Conservation (phyloP, 2,113 vertebrate species). For the Hyperopisus bebe region DNA sequence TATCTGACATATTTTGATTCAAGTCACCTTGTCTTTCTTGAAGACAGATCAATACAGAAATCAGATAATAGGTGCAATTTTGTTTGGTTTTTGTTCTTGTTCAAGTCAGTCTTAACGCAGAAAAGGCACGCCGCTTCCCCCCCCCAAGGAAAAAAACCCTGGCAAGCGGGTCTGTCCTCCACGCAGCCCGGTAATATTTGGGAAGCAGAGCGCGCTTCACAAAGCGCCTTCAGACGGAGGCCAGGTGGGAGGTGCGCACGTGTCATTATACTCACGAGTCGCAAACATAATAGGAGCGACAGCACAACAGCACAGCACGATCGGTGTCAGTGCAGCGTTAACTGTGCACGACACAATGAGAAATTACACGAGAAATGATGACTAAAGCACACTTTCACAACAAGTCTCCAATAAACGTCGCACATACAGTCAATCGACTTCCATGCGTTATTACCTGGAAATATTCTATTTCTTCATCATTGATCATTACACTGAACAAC, state of each 20-base stretch:
- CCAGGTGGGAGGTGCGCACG: not conserved
- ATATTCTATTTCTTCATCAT: not conserved
- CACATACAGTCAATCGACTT: not conserved
- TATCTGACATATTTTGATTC: not conserved
- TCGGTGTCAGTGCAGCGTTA: not conserved
- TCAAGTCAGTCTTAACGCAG: not conserved
- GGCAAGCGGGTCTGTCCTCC: not conserved
- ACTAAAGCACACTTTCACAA: not conserved
- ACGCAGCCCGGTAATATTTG: not conserved
- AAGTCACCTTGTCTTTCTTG: not conserved
- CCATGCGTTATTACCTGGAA: not conserved
- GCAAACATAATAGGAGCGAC: not conserved
- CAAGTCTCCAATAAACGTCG: not conserved
- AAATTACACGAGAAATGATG: not conserved
- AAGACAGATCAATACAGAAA: not conserved
- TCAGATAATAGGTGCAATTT: not conserved
- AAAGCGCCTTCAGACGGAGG: not conserved
- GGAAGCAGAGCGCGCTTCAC: not conserved
- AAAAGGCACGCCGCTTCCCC: not conserved
- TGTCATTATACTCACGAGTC: not conserved
- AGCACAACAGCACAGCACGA: not conserved
- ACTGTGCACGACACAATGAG: not conserved
- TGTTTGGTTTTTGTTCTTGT: not conserved
- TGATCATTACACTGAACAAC: not conserved
- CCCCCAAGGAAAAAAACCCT: not conserved